phyloP scores from a whole-genome alignment of 2,113 vertebrate species.

The Hypocryptadius cinnamomeus region DNA sequence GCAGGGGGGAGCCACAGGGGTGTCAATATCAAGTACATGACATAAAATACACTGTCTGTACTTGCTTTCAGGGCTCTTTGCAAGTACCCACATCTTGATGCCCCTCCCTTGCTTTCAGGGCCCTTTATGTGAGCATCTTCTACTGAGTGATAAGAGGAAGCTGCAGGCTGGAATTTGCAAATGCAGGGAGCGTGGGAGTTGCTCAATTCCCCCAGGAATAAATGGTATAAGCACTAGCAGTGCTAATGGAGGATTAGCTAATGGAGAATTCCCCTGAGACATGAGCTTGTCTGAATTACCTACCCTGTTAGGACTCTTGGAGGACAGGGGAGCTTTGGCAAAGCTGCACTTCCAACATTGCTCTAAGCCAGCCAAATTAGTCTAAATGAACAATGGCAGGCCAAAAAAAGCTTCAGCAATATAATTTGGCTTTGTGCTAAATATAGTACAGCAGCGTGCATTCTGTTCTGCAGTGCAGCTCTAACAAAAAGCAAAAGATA shows the following conservation, averaged over 20 bases:
- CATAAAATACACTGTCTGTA: background rate
- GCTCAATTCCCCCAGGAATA: background rate
- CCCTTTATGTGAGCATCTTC: background rate
- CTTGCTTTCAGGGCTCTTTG: background rate
- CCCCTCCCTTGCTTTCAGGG: background rate
- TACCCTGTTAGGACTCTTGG: background rate
- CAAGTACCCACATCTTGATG: background rate
- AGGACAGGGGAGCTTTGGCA: background rate
- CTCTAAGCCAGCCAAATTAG: background rate
- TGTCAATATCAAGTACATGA: accelerated
- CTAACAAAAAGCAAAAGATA: background rate
- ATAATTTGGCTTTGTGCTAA: background rate
- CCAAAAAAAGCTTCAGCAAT: background rate
- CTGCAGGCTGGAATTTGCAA: background rate
- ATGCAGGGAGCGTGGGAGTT: background rate
- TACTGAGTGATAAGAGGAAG: background rate
- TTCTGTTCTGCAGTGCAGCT: background rate
- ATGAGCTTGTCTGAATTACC: background rate
- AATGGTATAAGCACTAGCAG: background rate
- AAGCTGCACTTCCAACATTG: background rate
- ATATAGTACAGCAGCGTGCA: background rate
- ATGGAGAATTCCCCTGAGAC: background rate
- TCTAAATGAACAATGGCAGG: background rate
- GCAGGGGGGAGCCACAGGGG: background rate
- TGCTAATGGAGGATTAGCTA: constrained; percentile 21